Percentiles rank a stretch among this genome's conserved stretches.
Conservation (phyloP, 2,113 vertebrate species). For the Megaleporinus macrocephalus region DNA sequence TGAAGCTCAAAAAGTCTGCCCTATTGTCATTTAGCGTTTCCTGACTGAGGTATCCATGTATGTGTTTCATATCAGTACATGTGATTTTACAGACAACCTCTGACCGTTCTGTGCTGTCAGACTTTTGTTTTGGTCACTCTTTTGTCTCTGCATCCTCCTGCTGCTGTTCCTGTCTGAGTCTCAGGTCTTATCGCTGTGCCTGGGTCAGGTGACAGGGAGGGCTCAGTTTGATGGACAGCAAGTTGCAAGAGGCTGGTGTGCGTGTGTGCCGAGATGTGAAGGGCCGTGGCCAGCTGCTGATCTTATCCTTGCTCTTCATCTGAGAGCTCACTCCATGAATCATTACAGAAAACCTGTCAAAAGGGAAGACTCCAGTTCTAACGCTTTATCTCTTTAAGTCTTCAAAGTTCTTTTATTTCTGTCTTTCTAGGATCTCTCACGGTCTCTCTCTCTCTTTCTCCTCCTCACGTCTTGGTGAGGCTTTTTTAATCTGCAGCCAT, state of each 20-base stretch:
- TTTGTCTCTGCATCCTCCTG: neutral
- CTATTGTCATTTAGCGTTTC: neutral
- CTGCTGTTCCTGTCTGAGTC: neutral
- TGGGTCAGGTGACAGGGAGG: neutral
- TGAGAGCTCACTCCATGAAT: neutral
- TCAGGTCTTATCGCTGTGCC: neutral
- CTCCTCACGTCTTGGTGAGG: neutral
- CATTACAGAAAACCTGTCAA: slow-evolving; percentile 38
- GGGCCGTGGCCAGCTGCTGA: neutral
- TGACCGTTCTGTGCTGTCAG: neutral
- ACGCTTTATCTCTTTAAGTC: slow-evolving; percentile 19
- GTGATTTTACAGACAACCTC: neutral
- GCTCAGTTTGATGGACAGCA: slow-evolving; percentile 16
- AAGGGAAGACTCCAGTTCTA: slow-evolving; percentile 20
- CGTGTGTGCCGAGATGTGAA: slow-evolving; percentile 9
- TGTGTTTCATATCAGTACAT: neutral
- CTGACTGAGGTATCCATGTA: neutral
- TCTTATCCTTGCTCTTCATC: slow-evolving; percentile 32
- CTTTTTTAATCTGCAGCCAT: neutral
- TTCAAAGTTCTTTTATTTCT: slow-evolving; percentile 22
- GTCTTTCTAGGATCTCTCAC: neutral
- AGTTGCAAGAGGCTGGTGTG: neutral
- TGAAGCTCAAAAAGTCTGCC: neutral
- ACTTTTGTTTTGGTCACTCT: neutral
- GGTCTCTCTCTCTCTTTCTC: neutral